A percentile compares a stretch with the other conserved stretches of the same genome.
phyloP scores from a whole-genome alignment of 1,140 invertebrate genomes.

The Drosophila leontia region DNA sequence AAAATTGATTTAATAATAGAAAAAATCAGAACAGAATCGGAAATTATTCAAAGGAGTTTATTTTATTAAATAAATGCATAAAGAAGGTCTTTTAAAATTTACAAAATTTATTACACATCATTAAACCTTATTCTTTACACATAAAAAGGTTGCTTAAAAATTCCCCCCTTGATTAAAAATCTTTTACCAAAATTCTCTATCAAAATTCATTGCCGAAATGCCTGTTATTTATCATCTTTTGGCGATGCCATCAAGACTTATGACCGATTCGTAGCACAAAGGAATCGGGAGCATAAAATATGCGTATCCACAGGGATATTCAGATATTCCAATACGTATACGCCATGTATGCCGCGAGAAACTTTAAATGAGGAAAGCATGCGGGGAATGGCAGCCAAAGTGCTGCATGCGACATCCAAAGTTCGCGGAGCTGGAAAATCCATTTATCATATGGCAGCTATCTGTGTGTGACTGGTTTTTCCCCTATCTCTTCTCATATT shows the following conservation, averaged over 20 bases:
- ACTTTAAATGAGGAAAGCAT: slow-evolving; percentile 46
- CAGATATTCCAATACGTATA: slow-evolving; percentile 30
- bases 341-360: slow-evolving; percentile 12
- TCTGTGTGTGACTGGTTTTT: slow-evolving; percentile 28
- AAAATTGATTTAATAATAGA: background rate
- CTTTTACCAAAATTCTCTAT: background rate
- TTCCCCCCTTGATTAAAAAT: background rate
- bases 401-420: slow-evolving; percentile 50
- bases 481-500: background rate
- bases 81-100: background rate
- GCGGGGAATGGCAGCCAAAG: slow-evolving; percentile 29
- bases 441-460: slow-evolving; percentile 58
- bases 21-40: background rate
- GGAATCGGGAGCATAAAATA: slow-evolving; percentile 22
- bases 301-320: slow-evolving; percentile 18
- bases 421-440: slow-evolving; percentile 57
- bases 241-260: slow-evolving; percentile 34
- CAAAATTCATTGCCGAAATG: slow-evolving; percentile 13
- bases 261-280: slow-evolving; percentile 13
- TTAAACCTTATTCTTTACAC: background rate
- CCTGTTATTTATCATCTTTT: slow-evolving; percentile 26
- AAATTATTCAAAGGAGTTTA: background rate
- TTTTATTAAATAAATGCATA: background rate
- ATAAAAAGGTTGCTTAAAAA: too few species aligned
- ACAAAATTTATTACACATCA: background rate